A percentile compares a stretch with the other conserved stretches of the same genome.
phyloP scores from a whole-genome alignment of 2,888 invertebrate species.

The Anodontia alba region DNA sequence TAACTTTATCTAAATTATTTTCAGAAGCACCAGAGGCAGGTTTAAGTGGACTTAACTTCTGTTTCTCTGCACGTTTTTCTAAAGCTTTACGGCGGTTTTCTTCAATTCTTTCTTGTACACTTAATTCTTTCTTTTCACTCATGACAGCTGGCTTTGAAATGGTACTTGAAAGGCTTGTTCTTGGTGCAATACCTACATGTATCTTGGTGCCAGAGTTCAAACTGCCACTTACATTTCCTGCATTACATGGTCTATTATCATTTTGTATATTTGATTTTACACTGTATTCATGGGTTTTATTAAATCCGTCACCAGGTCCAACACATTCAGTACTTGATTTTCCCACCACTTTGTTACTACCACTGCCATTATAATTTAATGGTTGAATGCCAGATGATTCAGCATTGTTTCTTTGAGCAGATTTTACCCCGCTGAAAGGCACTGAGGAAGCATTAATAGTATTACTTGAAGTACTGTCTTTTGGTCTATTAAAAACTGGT shows the following conservation, averaged over 20 bases:
- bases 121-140: background rate
- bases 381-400: too few species aligned
- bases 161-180: background rate
- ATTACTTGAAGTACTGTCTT: background rate
- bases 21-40: background rate
- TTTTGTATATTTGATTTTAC: too few species aligned
- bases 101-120: conserved; percentile 81
- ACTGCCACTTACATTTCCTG: background rate
- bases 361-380: too few species aligned
- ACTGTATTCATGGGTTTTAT: too few species aligned
- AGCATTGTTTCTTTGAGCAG: too few species aligned
- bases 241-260: background rate
- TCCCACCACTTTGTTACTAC: too few species aligned
- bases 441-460: too few species aligned
- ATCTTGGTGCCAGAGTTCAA: background rate
- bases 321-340: background rate
- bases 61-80: conserved; percentile 78
- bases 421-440: too few species aligned
- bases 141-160: background rate
- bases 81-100: conserved; percentile 85
- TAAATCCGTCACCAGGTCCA: background rate
- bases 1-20: background rate
- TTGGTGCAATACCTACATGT: background rate
- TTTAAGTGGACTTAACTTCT: conserved; percentile 40
- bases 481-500: background rate